These are phyloP conservation scores for Molossus alvarezi DNA, from an alignment of 2,797 vertebrate species.

Conservation along the genomic window DNA sequence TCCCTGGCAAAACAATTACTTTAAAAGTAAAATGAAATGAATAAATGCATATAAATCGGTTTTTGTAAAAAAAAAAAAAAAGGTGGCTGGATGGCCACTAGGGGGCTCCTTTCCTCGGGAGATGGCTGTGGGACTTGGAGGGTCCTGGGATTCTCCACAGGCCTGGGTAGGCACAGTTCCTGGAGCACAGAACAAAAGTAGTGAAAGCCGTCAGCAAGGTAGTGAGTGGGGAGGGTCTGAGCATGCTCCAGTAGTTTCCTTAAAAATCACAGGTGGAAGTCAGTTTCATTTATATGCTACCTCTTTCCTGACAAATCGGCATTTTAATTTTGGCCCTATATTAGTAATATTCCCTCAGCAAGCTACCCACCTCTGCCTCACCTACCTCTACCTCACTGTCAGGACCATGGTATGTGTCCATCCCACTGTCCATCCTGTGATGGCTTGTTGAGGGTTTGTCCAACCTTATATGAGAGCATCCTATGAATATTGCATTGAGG, in stretches of 20 bases:
- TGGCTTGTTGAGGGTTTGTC: not conserved
- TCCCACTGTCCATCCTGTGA: not conserved
- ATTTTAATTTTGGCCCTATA: not conserved
- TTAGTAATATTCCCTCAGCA: not conserved
- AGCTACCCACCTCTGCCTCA: not conserved
- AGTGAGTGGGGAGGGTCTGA: not conserved
- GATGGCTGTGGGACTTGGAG: not conserved
- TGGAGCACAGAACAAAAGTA: not conserved
- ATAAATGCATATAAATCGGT: not conserved
- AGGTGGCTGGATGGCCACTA: not conserved
- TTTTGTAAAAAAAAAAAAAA: not conserved
- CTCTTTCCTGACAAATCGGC: not conserved
- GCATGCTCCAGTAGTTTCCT: not conserved
- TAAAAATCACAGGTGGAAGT: not conserved
- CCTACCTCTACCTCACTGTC: not conserved
- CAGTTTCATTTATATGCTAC: not conserved
- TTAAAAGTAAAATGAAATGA: constrained; percentile 61
- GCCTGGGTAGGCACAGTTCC: rapidly evolving
- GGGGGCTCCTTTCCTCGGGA: constrained; percentile 3
- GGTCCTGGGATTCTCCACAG: not conserved
- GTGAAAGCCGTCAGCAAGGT: not conserved
- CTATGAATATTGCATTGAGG: not conserved
- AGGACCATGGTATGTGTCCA: not conserved
- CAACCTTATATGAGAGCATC: not conserved
- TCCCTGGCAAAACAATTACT: not conserved